A percentile compares a stretch with the other conserved stretches of the same genome.
Conservation (phyloP, 2,797 vertebrate species). For the Syngnathus rostellatus region DNA sequence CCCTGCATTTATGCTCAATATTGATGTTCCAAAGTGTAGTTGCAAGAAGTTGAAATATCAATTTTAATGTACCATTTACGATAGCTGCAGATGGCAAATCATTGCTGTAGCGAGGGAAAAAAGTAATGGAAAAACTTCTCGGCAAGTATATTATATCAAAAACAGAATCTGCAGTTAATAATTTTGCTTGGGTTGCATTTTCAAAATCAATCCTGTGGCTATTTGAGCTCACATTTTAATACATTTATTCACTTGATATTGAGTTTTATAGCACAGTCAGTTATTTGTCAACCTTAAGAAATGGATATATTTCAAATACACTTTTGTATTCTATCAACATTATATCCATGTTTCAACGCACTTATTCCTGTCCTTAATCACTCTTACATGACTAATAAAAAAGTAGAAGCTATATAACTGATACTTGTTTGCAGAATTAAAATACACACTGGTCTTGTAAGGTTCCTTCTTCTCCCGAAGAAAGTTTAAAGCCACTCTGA, state of each 20-base stretch:
- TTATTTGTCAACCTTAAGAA: not conserved
- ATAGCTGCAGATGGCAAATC: not conserved
- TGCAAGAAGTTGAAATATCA: not conserved
- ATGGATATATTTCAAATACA: not conserved
- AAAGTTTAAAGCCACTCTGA: constrained; percentile 18
- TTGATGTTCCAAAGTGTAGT: not conserved
- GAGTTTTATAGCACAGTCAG: not conserved
- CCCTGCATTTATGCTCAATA: not conserved
- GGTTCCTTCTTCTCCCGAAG: not conserved
- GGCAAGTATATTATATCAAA: not conserved
- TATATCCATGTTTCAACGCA: too few species aligned
- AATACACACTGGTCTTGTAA: not conserved
- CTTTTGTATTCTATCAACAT: too few species aligned
- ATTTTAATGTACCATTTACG: constrained; percentile 1
- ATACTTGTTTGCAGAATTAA: not conserved
- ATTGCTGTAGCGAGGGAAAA: not conserved
- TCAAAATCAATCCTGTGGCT: not conserved
- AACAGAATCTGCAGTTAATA: not conserved
- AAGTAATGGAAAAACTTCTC: not conserved
- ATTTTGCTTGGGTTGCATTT: not conserved
- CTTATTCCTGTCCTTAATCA: too few species aligned
- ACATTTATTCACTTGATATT: not conserved
- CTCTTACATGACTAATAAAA: not conserved
- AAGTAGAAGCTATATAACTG: not conserved
- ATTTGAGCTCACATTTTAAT: not conserved